A percentile compares a stretch with the other conserved stretches of the same genome.
These are phyloP conservation scores for Periophthalmodon schlosseri DNA, from an alignment of 2,113 vertebrate genomes.

Conservation along the genomic window DNA sequence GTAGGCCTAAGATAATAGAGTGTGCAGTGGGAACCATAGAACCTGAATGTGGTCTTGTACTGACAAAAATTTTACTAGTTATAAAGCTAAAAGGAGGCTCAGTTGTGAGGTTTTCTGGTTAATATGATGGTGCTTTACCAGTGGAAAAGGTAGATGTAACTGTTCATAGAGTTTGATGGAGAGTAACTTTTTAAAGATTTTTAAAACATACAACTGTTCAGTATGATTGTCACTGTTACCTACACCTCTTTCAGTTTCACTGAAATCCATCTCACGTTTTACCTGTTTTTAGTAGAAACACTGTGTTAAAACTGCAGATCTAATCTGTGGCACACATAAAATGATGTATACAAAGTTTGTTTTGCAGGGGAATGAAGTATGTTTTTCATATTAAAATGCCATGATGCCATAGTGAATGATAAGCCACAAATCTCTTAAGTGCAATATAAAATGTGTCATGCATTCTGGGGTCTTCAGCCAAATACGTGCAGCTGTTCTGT, in stretches of 20 bases:
- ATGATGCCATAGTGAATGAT: slow-evolving; percentile 17
- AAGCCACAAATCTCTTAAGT: slow-evolving; percentile 11
- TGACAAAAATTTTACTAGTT: slow-evolving; percentile 3
- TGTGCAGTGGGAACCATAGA: slow-evolving; percentile 12
- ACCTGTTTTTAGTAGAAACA: neutral
- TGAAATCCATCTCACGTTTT: neutral
- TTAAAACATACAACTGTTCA: neutral
- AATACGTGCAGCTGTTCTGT: slow-evolving; percentile 19
- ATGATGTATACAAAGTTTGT: slow-evolving; percentile 2
- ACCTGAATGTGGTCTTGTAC: slow-evolving; percentile 9
- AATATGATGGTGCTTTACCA: neutral
- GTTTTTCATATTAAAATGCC: slow-evolving; percentile 49
- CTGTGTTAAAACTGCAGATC: neutral
- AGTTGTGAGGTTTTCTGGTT: neutral
- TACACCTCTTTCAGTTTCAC: neutral
- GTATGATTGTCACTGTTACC: neutral
- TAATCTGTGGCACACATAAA: neutral
- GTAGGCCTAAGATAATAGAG: slow-evolving; percentile 15
- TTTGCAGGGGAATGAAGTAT: slow-evolving; percentile 33
- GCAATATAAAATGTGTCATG: neutral
- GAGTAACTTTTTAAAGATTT: neutral
- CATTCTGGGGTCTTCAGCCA: slow-evolving; percentile 29
- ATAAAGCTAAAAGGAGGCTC: neutral
- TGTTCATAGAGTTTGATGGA: neutral
- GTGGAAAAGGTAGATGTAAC: neutral